A percentile compares a stretch with the other conserved stretches of the same genome.
Conservation (phyloP, 2,113 vertebrate species). For the Perca flavescens region DNA sequence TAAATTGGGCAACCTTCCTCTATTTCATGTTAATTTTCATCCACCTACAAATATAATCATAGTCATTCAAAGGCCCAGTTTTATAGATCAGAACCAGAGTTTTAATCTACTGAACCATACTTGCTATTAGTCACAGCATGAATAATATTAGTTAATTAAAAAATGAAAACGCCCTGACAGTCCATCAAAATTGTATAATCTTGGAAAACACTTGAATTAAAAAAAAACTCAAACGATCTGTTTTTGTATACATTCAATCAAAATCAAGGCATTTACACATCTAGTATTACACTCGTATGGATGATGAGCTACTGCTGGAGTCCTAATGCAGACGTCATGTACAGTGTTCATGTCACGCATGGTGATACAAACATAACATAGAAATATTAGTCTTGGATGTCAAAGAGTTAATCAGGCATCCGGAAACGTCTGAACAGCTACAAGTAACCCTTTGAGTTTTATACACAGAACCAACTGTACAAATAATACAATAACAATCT, state of each 20-base stretch:
- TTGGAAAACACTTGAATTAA: constrained; percentile 48
- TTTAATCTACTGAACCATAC: constrained; percentile 46
- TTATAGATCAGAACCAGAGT: constrained; percentile 40
- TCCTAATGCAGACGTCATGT: constrained; percentile 54
- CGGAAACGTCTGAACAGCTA: constrained; percentile 69
- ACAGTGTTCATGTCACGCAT: constrained; percentile 67
- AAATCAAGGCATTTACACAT: constrained; percentile 69
- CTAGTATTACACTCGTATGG: constrained; percentile 45
- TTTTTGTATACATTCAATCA: constrained; percentile 77
- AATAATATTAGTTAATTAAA: constrained; percentile 52
- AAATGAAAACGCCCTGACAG: constrained; percentile 31
- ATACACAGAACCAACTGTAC: constrained; percentile 74
- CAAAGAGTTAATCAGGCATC: constrained; percentile 52
- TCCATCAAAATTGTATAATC: constrained; percentile 48
- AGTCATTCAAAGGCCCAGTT: constrained; percentile 35
- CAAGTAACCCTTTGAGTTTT: constrained; percentile 56
- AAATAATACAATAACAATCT: constrained; percentile 78
- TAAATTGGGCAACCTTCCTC: constrained; percentile 61
- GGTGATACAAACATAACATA: constrained; percentile 65
- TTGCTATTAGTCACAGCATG: constrained; percentile 61
- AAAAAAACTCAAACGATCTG: constrained; percentile 37
- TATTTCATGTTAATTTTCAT: constrained; percentile 47
- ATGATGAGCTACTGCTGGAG: constrained; percentile 58
- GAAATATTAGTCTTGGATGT: constrained; percentile 60
- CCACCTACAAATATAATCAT: constrained; percentile 42